Percentiles rank a stretch among this genome's conserved stretches.
phyloP scores from a whole-genome alignment of 2,113 vertebrate species.

The Limnothrissa miodon region DNA sequence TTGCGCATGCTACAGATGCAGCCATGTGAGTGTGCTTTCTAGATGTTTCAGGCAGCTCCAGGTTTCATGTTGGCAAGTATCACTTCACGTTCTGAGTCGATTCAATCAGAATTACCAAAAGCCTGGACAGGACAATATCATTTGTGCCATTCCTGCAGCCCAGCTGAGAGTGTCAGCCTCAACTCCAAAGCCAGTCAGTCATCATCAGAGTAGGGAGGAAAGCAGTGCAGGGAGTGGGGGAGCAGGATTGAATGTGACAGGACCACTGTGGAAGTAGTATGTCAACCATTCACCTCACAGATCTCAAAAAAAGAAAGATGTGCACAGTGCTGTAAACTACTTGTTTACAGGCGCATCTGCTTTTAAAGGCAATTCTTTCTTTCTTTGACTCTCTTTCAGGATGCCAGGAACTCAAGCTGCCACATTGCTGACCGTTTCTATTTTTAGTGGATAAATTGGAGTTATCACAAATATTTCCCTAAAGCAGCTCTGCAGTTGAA shows the following conservation, averaged over 20 bases:
- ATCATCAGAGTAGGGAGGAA: background rate
- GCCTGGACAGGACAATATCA: background rate
- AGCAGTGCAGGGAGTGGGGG: too few relatives aligned
- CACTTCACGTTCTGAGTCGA: background rate
- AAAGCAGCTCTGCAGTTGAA: background rate
- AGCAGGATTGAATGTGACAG: background rate
- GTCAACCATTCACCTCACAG: too few relatives aligned
- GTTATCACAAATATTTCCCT: background rate
- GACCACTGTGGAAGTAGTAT: background rate
- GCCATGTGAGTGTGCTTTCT: background rate
- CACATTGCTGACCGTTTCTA: background rate
- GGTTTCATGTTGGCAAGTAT: background rate
- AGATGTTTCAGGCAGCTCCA: background rate
- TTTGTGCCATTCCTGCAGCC: background rate
- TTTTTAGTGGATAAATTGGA: background rate
- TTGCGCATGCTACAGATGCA: background rate
- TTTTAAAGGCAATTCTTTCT: background rate
- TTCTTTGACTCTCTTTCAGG: background rate
- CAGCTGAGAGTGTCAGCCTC: background rate
- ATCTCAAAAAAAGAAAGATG: too few relatives aligned
- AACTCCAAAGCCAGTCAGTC: background rate
- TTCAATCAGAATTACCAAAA: background rate
- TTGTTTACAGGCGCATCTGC: too few relatives aligned
- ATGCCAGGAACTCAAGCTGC: too few relatives aligned
- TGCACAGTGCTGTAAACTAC: too few relatives aligned